Percentiles rank a stretch among this genome's conserved stretches.
Evolutionary conservation across 2,797 vertebrate species (phyloP).

Genomic region (Sebastes hopkinsi): DNA sequence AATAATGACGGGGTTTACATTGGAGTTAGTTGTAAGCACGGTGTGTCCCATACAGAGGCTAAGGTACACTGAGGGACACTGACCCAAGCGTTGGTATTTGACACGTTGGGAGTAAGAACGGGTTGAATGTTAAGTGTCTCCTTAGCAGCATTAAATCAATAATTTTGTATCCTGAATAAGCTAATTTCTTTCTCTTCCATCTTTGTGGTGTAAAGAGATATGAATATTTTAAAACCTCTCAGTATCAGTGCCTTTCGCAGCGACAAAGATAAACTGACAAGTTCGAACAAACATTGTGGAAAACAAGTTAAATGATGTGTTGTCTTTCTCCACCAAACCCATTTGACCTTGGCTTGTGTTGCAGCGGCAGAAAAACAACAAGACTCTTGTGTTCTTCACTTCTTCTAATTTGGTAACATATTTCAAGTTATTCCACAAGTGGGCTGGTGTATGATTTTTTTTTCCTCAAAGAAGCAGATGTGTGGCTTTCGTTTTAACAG

Average conservation of each 20-base stretch:
- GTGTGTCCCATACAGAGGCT: background rate
- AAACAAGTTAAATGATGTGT: background rate
- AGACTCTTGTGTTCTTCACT: background rate
- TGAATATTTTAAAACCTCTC: background rate
- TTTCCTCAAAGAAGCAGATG: constrained; percentile 25
- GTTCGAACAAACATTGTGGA: background rate
- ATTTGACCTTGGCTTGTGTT: background rate
- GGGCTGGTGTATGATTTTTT: background rate
- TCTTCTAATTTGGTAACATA: background rate
- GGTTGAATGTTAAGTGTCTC: no score
- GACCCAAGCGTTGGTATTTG: no score
- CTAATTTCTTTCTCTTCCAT: background rate
- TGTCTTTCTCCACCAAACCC: background rate
- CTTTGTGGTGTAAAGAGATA: background rate
- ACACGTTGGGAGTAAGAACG: no score
- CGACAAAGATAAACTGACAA: background rate
- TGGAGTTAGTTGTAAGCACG: background rate
- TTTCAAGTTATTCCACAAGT: background rate
- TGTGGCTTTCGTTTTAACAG: constrained; percentile 34
- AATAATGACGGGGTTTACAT: background rate
- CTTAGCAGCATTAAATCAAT: no score
- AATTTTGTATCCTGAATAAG: background rate
- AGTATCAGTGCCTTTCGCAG: background rate
- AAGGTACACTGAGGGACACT: background rate
- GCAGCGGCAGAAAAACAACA: constrained; percentile 4